These are phyloP conservation scores for Piaya cayana DNA, from an alignment of 2,113 vertebrate genomes.

Conservation along the genomic window DNA sequence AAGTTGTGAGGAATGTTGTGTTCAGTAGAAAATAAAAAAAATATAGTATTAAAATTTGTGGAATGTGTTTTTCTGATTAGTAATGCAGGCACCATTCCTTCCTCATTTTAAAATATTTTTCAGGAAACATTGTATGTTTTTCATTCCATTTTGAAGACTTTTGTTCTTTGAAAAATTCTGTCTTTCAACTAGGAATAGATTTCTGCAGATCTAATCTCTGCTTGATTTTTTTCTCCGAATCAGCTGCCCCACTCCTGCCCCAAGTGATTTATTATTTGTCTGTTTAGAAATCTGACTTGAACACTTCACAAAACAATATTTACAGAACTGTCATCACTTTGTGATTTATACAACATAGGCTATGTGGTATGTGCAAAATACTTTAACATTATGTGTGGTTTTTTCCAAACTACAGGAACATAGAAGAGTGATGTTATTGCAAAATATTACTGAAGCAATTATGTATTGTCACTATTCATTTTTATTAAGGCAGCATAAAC, in stretches of 20 bases:
- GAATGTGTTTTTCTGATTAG: slow-evolving; percentile 56
- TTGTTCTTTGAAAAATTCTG: slow-evolving; percentile 66
- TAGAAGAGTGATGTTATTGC: slow-evolving; percentile 52
- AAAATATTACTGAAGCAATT: slow-evolving; percentile 63
- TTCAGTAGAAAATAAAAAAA: slow-evolving; percentile 60
- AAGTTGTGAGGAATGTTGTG: slow-evolving; percentile 32
- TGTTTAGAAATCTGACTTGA: slow-evolving; percentile 57
- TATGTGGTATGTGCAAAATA: slow-evolving; percentile 8
- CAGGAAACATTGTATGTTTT: slow-evolving; percentile 59
- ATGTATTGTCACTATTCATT: slow-evolving; percentile 37
- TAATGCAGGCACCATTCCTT: slow-evolving; percentile 67
- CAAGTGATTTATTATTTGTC: slow-evolving; percentile 28
- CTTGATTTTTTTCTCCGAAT: slow-evolving; percentile 14
- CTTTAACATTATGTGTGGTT: slow-evolving; percentile 19
- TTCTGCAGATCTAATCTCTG: slow-evolving; percentile 47
- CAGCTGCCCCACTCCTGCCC: background rate
- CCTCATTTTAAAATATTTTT: slow-evolving; percentile 59
- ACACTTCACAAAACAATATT: slow-evolving; percentile 51
- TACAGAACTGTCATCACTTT: slow-evolving; percentile 53
- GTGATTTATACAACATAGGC: slow-evolving; percentile 41
- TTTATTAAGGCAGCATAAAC: slow-evolving; percentile 2
- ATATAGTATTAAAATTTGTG: slow-evolving; percentile 58
- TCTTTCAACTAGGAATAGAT: slow-evolving; percentile 43
- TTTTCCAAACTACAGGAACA: slow-evolving; percentile 38
- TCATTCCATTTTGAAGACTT: slow-evolving; percentile 54